Evolutionary conservation across 2,797 vertebrate genomes (phyloP), one percentile per base, ranked within the genome.

Genomic region (Eleutherodactylus coqui): DNA sequence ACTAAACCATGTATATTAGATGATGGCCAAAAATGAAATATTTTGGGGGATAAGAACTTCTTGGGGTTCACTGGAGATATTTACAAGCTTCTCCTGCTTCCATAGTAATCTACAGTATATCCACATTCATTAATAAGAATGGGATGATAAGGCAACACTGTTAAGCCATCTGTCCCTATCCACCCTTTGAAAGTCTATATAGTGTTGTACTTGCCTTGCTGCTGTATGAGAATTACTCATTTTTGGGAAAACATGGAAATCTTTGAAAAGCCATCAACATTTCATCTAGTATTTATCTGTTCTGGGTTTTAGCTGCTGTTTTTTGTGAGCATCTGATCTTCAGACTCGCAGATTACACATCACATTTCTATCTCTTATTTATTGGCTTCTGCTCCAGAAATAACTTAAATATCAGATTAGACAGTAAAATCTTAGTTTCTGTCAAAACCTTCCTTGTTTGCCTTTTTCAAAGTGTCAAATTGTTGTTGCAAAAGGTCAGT

Each of bases 401-500:
- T 73, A 73, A 73, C 41, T 73, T 73, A 73, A 38, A 45, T 17
- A 73, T 27, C 69, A 73, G 69, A 73, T 73, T 21, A 73, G 38
- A 73, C 69, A 45, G 41, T 43, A 72, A 16, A 73, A 45, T 73
- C 27, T 6, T 17, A 73, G 38, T 73, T 73, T 41, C 27, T 73
- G 69, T 45, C 69, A 45, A 27, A 73, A 10, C 38, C 4, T 43
- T 43, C 6, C 69, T 43, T 73, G 69, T 45, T 73, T 73, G 69
- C 69, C 7, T 45, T 73, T 73, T 73, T 73, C 69, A 73, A 73
- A 73, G 38, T 73, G 69, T 73, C 69, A 73, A 27, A 73, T 27
- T 73, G 69, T 73, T 73, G 69, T n/a, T 45, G 41, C 38, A 73
- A 73, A 73, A 73, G 69, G 69, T 73, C 69, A 73, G 1, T 43